Conservation (phyloP, 1,140 invertebrate genomes). For the Meloidogyne chitwoodi region DNA sequence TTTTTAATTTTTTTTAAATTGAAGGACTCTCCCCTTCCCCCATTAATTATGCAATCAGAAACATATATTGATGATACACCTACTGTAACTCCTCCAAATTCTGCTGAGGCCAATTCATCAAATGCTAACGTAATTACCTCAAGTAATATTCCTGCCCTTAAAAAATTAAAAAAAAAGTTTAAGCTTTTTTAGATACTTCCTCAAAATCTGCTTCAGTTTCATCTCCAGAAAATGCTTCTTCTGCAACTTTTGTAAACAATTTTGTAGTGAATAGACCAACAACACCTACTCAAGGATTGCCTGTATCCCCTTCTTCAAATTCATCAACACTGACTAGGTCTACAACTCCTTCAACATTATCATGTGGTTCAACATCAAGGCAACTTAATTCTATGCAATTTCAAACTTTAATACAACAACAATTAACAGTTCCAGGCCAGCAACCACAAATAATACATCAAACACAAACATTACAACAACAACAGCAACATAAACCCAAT, state of each 20-base stretch:
- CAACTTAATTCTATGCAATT: not conserved
- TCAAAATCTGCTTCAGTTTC: not conserved
- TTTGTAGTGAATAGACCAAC: not conserved
- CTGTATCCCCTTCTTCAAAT: not conserved
- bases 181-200: not conserved
- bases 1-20: not conserved
- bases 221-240: not conserved
- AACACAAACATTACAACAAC: not conserved
- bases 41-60: conserved; percentile 3
- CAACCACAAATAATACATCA: not conserved
- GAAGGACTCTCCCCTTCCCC: conserved; percentile 26
- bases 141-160: not conserved
- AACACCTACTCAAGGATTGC: not conserved
- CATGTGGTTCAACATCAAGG: not conserved
- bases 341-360: not conserved
- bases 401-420: not conserved
- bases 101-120: not conserved
- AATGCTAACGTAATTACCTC: not conserved
- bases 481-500: not conserved
- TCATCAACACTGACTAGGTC: not conserved
- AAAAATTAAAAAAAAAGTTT: not conserved
- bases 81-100: not conserved
- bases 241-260: not conserved
- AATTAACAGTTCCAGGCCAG: not conserved
- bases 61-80: not conserved